Evolutionary conservation across 2,888 invertebrate species (phyloP).

Genomic region (Himalopsyche anomala): DNA sequence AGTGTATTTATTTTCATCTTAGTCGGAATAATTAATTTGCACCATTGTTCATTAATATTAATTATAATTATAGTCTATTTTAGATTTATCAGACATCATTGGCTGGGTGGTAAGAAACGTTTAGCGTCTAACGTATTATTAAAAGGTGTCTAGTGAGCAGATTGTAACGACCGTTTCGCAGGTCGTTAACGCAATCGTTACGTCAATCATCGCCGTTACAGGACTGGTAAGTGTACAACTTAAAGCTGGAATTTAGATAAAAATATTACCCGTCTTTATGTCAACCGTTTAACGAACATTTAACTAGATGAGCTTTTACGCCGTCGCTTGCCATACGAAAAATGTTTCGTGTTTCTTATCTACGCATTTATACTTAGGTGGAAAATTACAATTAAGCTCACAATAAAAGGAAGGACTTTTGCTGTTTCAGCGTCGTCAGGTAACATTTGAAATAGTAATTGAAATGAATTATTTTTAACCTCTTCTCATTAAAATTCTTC

Average conservation of each 20-base stretch:
- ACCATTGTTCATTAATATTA: too few species aligned
- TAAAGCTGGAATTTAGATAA: constrained; percentile 22
- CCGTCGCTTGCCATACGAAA: neutral
- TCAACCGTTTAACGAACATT: constrained; percentile 11
- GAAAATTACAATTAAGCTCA: too few species aligned
- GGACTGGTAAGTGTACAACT: constrained; percentile 17
- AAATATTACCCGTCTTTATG: neutral
- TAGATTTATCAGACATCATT: neutral
- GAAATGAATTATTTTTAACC: too few species aligned
- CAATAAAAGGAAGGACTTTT: too few species aligned
- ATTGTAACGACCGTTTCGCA: constrained; percentile 50
- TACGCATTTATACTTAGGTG: too few species aligned
- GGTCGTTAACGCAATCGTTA: constrained; percentile 55
- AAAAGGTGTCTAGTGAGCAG: constrained; percentile 31
- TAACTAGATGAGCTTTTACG: neutral
- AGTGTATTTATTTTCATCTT: too few species aligned
- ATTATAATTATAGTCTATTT: neutral
- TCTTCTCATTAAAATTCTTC: too few species aligned
- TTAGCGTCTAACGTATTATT: neutral
- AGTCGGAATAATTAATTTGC: too few species aligned
- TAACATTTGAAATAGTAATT: too few species aligned
- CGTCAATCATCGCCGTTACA: constrained; percentile 51
- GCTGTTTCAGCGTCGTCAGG: too few species aligned
- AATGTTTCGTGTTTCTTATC: too few species aligned
- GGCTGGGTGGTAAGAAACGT: neutral